Evolutionary conservation across 1,140 invertebrate genomes (phyloP).

Genomic region (Bilobella aurantiaca): DNA sequence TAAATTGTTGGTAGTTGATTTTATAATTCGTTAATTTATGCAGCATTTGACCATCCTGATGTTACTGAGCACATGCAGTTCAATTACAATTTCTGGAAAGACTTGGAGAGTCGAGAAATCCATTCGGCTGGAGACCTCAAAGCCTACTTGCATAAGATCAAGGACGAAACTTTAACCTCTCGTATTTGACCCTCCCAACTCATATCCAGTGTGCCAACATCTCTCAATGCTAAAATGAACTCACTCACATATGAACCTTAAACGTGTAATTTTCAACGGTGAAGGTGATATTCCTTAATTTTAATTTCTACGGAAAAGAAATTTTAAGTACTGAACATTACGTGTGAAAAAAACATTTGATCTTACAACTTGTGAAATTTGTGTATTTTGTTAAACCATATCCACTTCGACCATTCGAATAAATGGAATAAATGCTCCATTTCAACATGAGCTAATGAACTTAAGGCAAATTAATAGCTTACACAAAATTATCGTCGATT

Average conservation of each 20-base stretch:
- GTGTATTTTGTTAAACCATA: no score
- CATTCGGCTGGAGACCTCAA: constrained; percentile 18
- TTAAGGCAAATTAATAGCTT: no score
- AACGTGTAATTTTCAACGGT: not conserved
- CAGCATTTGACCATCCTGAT: constrained; percentile 77
- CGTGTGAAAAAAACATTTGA: no score
- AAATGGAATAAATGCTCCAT: no score
- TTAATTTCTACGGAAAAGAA: no score
- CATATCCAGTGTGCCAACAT: constrained; percentile 5
- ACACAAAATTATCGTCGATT: no score
- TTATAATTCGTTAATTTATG: no score
- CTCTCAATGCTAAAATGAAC: not conserved
- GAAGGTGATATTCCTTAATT: no score
- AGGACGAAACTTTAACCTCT: not conserved
- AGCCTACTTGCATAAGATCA: constrained; percentile 2
- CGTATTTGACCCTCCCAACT: not conserved
- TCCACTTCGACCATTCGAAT: no score
- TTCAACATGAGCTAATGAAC: no score
- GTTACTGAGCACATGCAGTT: constrained; percentile 66
- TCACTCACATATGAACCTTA: not conserved
- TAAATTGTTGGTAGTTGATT: no score
- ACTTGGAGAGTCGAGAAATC: constrained; percentile 42
- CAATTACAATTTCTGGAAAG: constrained; percentile 87
- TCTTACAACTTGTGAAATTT: no score
- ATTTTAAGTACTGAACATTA: not conserved